A percentile compares a stretch with the other conserved stretches of the same genome.
These are phyloP conservation scores for Drosophila ezoana DNA, from an alignment of 2,888 invertebrate genomes.

Conservation along the genomic window DNA sequence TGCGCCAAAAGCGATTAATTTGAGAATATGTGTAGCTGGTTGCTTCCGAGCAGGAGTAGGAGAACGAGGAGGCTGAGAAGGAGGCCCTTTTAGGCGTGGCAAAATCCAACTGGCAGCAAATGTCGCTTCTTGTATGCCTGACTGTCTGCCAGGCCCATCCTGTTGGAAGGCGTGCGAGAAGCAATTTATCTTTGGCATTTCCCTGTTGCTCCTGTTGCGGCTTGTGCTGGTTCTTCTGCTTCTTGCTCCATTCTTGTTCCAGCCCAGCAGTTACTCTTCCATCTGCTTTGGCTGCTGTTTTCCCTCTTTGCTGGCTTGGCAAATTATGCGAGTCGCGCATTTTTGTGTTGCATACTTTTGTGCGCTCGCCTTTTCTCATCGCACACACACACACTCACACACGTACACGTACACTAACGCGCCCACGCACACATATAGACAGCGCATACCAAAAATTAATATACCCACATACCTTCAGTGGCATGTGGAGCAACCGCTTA, in stretches of 20 bases:
- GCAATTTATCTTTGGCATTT: constrained; percentile 73
- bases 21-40: constrained; percentile 32
- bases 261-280: not conserved
- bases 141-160: constrained; percentile 7
- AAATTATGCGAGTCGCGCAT: constrained; percentile 74
- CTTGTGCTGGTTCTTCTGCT: constrained; percentile 38
- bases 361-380: constrained; percentile 32
- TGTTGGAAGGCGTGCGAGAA: constrained; percentile 35
- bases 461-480: constrained; percentile 59
- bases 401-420: not conserved
- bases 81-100: constrained; percentile 34
- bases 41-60: not conserved
- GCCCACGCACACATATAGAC: constrained; percentile 2
- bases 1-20: constrained; percentile 70
- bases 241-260: too few relatives aligned
- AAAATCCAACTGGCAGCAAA: constrained; percentile 16
- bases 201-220: constrained; percentile 50
- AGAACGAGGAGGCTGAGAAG: not conserved
- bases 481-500: constrained; percentile 44
- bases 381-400: not conserved
- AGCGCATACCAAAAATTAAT: constrained; percentile 71
- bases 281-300: constrained; percentile 2
- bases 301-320: constrained; percentile 24
- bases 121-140: constrained; percentile 16
- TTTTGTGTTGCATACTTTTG: constrained; percentile 68